phyloP scores from a whole-genome alignment of 2,888 invertebrate species.

The Drosophila histrio region DNA sequence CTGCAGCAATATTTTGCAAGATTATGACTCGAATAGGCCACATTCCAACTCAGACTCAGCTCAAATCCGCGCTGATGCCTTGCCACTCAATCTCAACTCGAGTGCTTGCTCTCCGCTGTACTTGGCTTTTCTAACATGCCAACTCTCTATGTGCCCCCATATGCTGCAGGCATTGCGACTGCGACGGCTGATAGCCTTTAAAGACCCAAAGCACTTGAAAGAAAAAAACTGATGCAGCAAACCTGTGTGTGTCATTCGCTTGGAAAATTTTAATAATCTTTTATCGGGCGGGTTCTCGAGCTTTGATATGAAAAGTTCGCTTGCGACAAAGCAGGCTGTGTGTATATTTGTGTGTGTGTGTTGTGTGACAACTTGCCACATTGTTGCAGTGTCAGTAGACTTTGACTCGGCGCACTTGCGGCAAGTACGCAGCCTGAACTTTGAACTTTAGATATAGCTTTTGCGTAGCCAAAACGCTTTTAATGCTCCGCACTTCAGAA shows the following conservation, averaged over 20 bases:
- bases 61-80: constrained; percentile 12
- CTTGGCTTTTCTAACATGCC: constrained; percentile 47
- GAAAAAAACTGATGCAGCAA: constrained; percentile 55
- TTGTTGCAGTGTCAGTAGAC: constrained; percentile 64
- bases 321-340: constrained; percentile 10
- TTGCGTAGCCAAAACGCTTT: constrained; percentile 13
- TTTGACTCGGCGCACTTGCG: constrained; percentile 50
- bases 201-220: constrained; percentile 56
- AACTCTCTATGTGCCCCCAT: constrained; percentile 18
- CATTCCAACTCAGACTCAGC: constrained; percentile 10
- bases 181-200: constrained; percentile 24
- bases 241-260: constrained; percentile 59
- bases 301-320: constrained; percentile 39
- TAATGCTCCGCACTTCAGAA: neutral
- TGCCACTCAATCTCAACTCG: constrained; percentile 25
- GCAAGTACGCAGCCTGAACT: constrained; percentile 65
- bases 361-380: constrained; percentile 34
- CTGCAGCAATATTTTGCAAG: constrained; percentile 1
- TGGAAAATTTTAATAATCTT: constrained; percentile 81
- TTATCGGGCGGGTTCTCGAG: constrained; percentile 60
- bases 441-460: constrained; percentile 46
- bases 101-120: constrained; percentile 29
- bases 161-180: constrained; percentile 9
- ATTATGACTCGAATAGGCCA: neutral
- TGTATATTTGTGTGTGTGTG: constrained; percentile 5